Evolutionary conservation across 92 coral and sea anemone species (phyloP), one percentile per base, ranked within the genome.

Genomic region (Porites cylindrica): DNA sequence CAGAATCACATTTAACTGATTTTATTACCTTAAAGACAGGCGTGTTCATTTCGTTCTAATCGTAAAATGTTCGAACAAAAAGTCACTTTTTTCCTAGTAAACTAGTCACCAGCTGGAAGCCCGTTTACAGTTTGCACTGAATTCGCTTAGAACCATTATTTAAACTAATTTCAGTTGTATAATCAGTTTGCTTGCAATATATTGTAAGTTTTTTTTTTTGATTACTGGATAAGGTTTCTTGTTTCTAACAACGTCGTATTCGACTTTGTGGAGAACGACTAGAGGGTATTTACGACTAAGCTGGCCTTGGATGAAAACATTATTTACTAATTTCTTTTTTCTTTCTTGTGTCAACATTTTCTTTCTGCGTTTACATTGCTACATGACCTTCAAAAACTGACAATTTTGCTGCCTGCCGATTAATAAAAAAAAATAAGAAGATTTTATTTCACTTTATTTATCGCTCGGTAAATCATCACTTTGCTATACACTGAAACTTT

Each of bases 291-390:
- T n/a, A 16, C n/a, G 43, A 26, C 12, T 10, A 11, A 50, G 26
- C 77, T 54, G 32, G 77, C 16, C 47, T 38, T 38, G 51, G 56
- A 43, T 72, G 59, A 47, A 24, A 20, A 47, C 43, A 18, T 72
- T 72, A 17, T 17, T 2, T 32, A 50, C 10, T 18, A 72, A 47
- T 72, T 72, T 43, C 51, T 72, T 50, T 72, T 50, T n/a, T 51
- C 26, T 21, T 10, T 72, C 77, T 72, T 72, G 14, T 72, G 77
- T 72, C 56, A 23, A 72, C 77, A 50, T 72, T 72, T 54, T 6
- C 10, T 72, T 7, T 50, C 23, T 72, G 77, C 59, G 18, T 72
- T 43, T 72, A 38, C 38, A 38, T 38, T 38, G 47, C 61, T 56
- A 10, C 61, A 56, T 56, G 16, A 56, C 3, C 11, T 56, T 14